phyloP scores from a whole-genome alignment of 2,888 invertebrate genomes.

The Bruchidius siliquastri region DNA sequence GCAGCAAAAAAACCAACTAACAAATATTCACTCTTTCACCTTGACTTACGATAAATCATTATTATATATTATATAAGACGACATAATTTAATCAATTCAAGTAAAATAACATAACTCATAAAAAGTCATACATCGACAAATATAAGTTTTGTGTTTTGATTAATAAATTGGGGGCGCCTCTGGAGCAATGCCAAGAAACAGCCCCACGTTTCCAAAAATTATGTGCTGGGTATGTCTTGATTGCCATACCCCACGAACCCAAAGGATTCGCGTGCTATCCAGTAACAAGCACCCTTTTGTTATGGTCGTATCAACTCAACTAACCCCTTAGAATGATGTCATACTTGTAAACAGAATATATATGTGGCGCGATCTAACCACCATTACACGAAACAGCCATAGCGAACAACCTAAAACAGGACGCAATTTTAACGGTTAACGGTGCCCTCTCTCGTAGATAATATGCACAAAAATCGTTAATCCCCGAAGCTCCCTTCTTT shows the following conservation, averaged over 20 bases:
- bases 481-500: neutral
- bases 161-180: constrained; percentile 56
- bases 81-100: too few relatives aligned
- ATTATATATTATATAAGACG: too few relatives aligned
- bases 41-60: too few relatives aligned
- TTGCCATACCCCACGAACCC: constrained; percentile 71
- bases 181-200: constrained; percentile 66
- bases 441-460: too few relatives aligned
- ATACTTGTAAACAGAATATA: neutral
- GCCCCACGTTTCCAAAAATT: constrained; percentile 69
- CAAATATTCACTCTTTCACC: too few relatives aligned
- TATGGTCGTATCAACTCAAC: neutral
- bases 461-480: neutral
- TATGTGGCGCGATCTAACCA: neutral
- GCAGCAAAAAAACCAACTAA: too few relatives aligned
- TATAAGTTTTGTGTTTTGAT: constrained; percentile 19
- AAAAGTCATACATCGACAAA: too few relatives aligned
- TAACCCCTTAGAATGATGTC: neutral
- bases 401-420: too few relatives aligned
- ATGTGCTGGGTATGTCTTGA: constrained; percentile 83
- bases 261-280: constrained; percentile 59
- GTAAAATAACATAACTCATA: too few relatives aligned
- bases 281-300: constrained; percentile 71
- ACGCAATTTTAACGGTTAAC: too few relatives aligned
- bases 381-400: too few relatives aligned